A percentile compares a stretch with the other conserved stretches of the same genome.
Conservation (phyloP, 2,888 invertebrate species). For the Allacma fusca region DNA sequence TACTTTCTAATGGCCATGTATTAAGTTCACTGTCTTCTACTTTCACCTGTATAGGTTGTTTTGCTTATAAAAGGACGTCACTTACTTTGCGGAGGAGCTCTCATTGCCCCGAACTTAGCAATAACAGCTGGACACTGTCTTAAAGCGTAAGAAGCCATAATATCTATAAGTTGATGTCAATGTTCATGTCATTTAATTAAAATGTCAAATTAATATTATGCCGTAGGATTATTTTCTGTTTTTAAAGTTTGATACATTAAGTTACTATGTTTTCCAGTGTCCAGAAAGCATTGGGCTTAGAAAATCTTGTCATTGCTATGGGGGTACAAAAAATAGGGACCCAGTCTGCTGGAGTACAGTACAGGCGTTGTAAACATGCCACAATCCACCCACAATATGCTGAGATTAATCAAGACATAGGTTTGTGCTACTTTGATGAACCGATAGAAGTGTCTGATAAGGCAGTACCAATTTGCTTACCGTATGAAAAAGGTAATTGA, state of each 20-base stretch:
- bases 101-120: constrained; percentile 18
- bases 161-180: constrained; percentile 7
- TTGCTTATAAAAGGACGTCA: constrained; percentile 19
- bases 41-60: constrained; percentile 27
- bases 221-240: too few species aligned
- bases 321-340: constrained; percentile 18
- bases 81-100: constrained; percentile 36
- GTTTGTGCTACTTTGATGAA: constrained; percentile 23
- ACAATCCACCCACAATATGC: constrained; percentile 30
- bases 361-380: constrained; percentile 5
- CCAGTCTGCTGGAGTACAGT: not conserved
- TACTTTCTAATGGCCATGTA: not conserved
- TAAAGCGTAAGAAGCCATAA: not conserved
- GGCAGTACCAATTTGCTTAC: constrained; percentile 34
- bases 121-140: constrained; percentile 31
- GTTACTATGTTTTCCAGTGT: too few species aligned
- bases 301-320: not conserved
- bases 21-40: not conserved
- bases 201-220: not conserved
- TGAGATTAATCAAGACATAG: constrained; percentile 37
- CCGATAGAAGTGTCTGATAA: not conserved
- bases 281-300: not conserved
- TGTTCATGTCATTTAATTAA: not conserved
- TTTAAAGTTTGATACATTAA: too few species aligned
- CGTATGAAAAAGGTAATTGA: constrained; percentile 16